Conservation (phyloP, 2,797 vertebrate species). For the Chanos chanos region DNA sequence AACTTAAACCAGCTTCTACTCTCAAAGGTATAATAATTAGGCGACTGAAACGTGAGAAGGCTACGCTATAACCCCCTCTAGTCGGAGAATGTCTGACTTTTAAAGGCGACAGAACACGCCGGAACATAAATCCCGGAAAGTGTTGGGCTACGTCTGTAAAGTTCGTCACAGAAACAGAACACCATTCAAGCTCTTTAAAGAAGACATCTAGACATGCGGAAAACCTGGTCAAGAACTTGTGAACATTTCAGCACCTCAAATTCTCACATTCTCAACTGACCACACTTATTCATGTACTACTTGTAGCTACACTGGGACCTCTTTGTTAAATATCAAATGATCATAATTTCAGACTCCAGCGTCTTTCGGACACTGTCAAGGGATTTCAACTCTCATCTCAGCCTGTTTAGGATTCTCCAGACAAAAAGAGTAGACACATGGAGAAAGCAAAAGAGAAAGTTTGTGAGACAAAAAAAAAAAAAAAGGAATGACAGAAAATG, state of each 20-base stretch:
- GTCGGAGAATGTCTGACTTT: conserved; percentile 28
- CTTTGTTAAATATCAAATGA: too few relatives aligned
- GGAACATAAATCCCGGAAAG: conserved; percentile 11
- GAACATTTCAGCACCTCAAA: neutral
- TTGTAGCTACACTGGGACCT: too few relatives aligned
- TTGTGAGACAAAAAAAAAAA: too few relatives aligned
- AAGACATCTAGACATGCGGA: neutral
- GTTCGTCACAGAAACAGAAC: conserved; percentile 11
- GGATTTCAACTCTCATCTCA: too few relatives aligned
- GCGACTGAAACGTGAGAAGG: conserved; percentile 28
- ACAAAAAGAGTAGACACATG: too few relatives aligned
- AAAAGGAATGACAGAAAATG: neutral
- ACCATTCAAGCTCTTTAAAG: conserved; percentile 16
- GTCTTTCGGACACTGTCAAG: too few relatives aligned
- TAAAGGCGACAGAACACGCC: conserved; percentile 21
- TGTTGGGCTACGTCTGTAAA: conserved; percentile 13
- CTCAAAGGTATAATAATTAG: conserved; percentile 33
- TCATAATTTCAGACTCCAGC: too few relatives aligned
- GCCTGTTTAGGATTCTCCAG: too few relatives aligned
- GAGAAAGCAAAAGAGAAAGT: too few relatives aligned
- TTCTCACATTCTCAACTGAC: too few relatives aligned
- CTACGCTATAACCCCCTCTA: neutral
- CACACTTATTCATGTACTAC: too few relatives aligned
- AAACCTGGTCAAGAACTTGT: neutral
- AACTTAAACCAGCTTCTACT: conserved; percentile 23